Evolutionary conservation across 2,797 vertebrate species (phyloP).

Genomic region (Acrossocheilus fasciatus): DNA sequence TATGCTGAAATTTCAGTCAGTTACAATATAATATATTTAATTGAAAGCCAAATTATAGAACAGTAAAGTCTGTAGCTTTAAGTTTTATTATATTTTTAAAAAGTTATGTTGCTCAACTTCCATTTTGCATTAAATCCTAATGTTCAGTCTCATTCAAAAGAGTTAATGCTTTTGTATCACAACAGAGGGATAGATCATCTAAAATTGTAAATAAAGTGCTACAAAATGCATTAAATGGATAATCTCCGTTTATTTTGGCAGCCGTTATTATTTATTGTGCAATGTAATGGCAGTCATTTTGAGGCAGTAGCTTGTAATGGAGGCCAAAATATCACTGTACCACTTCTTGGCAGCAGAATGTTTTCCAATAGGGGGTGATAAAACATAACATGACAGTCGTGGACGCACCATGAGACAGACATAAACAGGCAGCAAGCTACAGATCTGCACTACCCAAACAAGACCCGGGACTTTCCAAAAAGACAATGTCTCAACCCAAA

Average conservation of each 20-base stretch:
- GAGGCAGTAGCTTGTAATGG: neutral
- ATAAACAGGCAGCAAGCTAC: too few species aligned
- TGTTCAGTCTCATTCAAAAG: neutral
- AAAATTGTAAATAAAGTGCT: rapidly evolving
- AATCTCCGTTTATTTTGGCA: neutral
- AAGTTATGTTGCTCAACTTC: neutral
- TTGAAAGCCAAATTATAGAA: neutral
- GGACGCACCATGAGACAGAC: neutral
- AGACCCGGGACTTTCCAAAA: slow-evolving; percentile 14
- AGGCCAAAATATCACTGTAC: neutral
- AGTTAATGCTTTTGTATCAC: neutral
- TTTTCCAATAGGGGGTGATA: slow-evolving; percentile 27
- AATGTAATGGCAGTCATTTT: neutral
- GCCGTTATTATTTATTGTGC: neutral
- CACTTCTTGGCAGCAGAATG: neutral
- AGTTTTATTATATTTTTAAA: neutral
- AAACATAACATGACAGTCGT: neutral
- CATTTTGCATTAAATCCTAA: neutral
- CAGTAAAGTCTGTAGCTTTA: neutral
- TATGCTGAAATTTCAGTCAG: neutral
- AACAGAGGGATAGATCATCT: neutral
- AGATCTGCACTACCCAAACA: neutral
- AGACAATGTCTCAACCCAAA: neutral
- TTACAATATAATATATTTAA: neutral
- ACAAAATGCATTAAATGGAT: neutral